phyloP scores from a whole-genome alignment of 2,888 invertebrate species.

The Parnassius apollo region DNA sequence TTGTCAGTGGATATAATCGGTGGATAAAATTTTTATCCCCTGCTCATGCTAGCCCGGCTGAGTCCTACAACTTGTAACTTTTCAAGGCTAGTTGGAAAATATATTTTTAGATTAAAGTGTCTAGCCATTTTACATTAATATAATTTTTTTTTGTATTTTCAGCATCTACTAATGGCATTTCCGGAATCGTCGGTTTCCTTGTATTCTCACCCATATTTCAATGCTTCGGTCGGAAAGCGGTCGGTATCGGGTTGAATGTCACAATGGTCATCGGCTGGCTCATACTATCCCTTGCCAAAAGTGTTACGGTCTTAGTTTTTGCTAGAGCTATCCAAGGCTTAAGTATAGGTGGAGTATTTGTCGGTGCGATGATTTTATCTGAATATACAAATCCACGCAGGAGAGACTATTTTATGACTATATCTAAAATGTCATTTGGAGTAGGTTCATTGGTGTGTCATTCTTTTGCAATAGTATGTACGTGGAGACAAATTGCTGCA shows the following conservation, averaged over 20 bases:
- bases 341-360: constrained; percentile 37
- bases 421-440: constrained; percentile 36
- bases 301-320: constrained; percentile 32
- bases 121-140: too few relatives aligned
- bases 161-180: constrained; percentile 43
- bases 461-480: constrained; percentile 34
- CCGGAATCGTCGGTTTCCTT: constrained; percentile 40
- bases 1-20: too few relatives aligned
- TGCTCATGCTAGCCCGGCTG: too few relatives aligned
- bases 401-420: constrained; percentile 42
- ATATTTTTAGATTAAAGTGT: too few relatives aligned
- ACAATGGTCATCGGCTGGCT: constrained; percentile 39
- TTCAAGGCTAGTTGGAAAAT: too few relatives aligned
- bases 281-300: constrained; percentile 36
- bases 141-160: not conserved
- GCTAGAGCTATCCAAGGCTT: constrained; percentile 44
- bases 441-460: constrained; percentile 42
- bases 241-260: constrained; percentile 30
- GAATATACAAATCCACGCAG: constrained; percentile 42
- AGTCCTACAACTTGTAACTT: too few relatives aligned
- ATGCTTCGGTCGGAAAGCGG: constrained; percentile 39
- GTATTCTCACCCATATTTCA: constrained; percentile 40
- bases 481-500: constrained; percentile 43
- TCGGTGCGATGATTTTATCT: constrained; percentile 36
- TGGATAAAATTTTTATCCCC: too few relatives aligned